Evolutionary conservation across 2,797 vertebrate species (phyloP).

Genomic region (Apodemus agrarius): DNA sequence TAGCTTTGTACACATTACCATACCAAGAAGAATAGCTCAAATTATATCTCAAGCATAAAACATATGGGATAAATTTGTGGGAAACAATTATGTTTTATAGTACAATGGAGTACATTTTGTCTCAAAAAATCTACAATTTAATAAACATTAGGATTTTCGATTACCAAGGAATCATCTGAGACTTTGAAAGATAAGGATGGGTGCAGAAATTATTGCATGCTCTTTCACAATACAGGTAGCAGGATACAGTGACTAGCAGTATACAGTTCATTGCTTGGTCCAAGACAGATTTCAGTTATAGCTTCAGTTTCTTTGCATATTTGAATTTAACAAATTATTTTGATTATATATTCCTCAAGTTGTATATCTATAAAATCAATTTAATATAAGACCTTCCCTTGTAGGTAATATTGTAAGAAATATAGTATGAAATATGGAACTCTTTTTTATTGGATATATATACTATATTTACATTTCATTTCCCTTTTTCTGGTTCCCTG

Average conservation of each 20-base stretch:
- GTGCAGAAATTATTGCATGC: background rate
- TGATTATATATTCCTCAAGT: background rate
- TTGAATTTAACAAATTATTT: background rate
- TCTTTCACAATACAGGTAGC: background rate
- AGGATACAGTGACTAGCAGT: background rate
- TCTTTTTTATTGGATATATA: no score
- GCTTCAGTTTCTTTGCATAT: background rate
- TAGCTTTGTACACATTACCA: background rate
- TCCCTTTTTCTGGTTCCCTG: no score
- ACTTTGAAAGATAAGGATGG: background rate
- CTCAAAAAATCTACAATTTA: background rate
- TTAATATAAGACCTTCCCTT: background rate
- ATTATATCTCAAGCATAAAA: slow-evolving; percentile 24
- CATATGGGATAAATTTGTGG: background rate
- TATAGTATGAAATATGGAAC: slow-evolving; percentile 36
- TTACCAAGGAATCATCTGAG: slow-evolving; percentile 10
- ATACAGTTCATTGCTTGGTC: background rate
- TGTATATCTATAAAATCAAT: background rate
- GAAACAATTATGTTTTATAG: background rate
- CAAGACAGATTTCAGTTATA: slow-evolving; percentile 6
- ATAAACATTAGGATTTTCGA: slow-evolving; percentile 35
- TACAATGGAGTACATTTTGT: background rate
- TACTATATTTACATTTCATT: no score
- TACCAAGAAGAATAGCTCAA: background rate
- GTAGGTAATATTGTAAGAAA: background rate